phyloP scores from a whole-genome alignment of 2,888 invertebrate genomes.

The Amiota communis region DNA sequence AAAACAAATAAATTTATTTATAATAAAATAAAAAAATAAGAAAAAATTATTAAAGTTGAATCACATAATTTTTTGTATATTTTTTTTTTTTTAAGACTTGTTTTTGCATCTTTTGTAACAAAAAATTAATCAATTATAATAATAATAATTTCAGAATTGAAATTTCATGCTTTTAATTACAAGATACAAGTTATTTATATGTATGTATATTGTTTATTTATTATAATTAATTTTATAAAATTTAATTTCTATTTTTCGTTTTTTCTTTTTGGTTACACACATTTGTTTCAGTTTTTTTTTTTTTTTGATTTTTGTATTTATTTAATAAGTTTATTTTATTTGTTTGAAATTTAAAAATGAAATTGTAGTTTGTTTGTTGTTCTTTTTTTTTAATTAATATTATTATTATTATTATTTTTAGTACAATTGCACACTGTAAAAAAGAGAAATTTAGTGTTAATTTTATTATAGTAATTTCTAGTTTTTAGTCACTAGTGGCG shows the following conservation, averaged over 20 bases:
- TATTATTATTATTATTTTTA: neutral
- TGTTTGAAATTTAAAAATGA: conserved; percentile 1
- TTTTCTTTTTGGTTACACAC: conserved; percentile 11
- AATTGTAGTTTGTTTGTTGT: conserved; percentile 16
- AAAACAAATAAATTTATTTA: neutral
- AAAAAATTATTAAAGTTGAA: neutral
- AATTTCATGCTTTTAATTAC: too few species aligned
- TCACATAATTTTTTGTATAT: too few species aligned
- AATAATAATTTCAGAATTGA: too few species aligned
- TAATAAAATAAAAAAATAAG: conserved; percentile 9
- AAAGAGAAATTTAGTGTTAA: conserved; percentile 4
- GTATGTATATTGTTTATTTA: conserved; percentile 2
- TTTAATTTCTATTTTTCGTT: neutral
- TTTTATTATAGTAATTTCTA: conserved; percentile 45
- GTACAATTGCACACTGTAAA: conserved; percentile 8
- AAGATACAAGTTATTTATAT: neutral
- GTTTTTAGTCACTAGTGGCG: conserved; percentile 56
- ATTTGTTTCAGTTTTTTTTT: neutral
- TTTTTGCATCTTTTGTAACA: too few species aligned
- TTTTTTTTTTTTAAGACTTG: too few species aligned
- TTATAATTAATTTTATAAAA: neutral
- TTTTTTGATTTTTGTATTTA: neutral
- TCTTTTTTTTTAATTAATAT: neutral
- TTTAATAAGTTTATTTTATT: neutral
- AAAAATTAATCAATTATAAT: too few species aligned